Evolutionary conservation across 2,797 vertebrate species (phyloP).

Genomic region (Rhynchotus rufescens): DNA sequence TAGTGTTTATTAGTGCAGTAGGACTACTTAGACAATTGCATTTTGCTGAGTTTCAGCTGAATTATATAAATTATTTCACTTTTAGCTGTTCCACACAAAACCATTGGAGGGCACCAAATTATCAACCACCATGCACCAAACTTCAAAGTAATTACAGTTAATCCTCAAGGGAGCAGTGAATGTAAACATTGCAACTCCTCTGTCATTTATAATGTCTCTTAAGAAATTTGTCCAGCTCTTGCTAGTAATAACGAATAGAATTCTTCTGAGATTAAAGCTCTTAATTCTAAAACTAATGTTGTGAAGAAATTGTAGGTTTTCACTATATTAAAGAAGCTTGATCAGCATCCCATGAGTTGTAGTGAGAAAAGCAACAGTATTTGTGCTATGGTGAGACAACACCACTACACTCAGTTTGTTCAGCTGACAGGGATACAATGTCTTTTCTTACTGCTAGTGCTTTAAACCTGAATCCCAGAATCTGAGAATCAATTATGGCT

Average conservation of each 20-base stretch:
- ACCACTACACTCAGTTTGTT: not conserved
- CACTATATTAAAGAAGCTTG: not conserved
- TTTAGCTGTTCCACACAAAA: conserved; percentile 14
- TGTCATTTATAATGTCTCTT: not conserved
- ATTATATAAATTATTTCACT: not conserved
- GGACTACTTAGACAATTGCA: not conserved
- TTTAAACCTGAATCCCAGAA: not conserved
- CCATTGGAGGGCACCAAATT: conserved; percentile 42
- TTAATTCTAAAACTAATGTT: not conserved
- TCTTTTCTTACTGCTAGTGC: not conserved
- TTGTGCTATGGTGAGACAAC: not conserved
- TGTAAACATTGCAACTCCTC: not conserved
- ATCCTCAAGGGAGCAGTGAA: not conserved
- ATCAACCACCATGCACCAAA: not conserved
- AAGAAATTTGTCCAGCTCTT: not conserved
- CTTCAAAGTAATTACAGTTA: not conserved
- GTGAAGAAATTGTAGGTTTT: not conserved
- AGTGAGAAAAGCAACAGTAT: not conserved
- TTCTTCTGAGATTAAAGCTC: not conserved
- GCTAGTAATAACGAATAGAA: not conserved
- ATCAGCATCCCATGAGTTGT: not conserved
- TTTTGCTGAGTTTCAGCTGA: not conserved
- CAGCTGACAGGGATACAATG: not conserved
- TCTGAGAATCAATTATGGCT: not conserved
- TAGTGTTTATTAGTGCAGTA: not conserved